phyloP scores from a whole-genome alignment of 2,797 vertebrate species.

The Neoniphon sammara region DNA sequence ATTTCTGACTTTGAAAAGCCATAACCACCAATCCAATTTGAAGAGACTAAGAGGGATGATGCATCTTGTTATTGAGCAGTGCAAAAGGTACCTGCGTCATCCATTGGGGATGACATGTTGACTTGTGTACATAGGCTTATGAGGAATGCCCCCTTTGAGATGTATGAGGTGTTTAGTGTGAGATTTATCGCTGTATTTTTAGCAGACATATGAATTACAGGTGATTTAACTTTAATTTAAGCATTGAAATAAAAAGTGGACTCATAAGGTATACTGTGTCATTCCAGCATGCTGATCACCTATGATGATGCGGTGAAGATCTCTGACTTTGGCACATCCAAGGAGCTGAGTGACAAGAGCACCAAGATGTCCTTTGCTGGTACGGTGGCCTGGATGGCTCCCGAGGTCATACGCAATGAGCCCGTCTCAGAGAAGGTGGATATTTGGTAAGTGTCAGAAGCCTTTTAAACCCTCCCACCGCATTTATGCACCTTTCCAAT shows the following conservation, averaged over 20 bases:
- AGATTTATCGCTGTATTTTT: too few species aligned
- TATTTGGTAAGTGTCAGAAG: slow-evolving; percentile 88
- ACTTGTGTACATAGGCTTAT: background rate
- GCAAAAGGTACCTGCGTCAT: background rate
- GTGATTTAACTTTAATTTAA: slow-evolving; percentile 60
- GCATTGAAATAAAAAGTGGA: background rate
- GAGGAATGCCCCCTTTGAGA: background rate
- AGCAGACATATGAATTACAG: too few species aligned
- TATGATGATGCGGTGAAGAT: slow-evolving; percentile 98
- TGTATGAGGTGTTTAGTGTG: background rate
- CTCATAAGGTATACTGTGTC: background rate
- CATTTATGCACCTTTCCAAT: slow-evolving; percentile 14
- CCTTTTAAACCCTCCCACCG: slow-evolving; percentile 19
- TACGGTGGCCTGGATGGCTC: slow-evolving; percentile 99
- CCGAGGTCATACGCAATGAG: slow-evolving; percentile 96
- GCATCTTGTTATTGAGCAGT: background rate
- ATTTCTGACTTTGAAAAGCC: too few species aligned
- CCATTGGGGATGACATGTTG: background rate
- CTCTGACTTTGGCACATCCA: slow-evolving; percentile 97
- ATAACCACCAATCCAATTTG: too few species aligned
- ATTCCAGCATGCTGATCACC: slow-evolving; percentile 94
- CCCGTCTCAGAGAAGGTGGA: slow-evolving; percentile 98
- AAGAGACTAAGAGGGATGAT: background rate
- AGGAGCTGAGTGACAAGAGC: slow-evolving; percentile 97
- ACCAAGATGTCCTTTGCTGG: slow-evolving; percentile 99